Evolutionary conservation across 2,888 invertebrate genomes (phyloP).

Genomic region (Nezara viridula): DNA sequence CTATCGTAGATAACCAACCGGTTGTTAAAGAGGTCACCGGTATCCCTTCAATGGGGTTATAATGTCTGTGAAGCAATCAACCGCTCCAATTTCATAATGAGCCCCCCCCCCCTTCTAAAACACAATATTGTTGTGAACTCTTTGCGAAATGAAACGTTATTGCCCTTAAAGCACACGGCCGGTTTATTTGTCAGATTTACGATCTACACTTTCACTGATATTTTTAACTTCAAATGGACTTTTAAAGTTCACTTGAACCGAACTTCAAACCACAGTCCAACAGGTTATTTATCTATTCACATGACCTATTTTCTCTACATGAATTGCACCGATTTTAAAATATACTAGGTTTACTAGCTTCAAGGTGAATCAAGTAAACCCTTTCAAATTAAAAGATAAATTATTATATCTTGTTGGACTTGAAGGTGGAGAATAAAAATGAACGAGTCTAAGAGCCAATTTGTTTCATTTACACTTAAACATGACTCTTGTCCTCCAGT

Average conservation of each 20-base stretch:
- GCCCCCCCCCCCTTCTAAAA: background rate
- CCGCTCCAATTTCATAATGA: background rate
- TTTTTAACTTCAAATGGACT: background rate
- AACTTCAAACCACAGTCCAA: background rate
- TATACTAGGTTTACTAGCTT: too few species aligned
- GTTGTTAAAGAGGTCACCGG: background rate
- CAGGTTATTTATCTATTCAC: background rate
- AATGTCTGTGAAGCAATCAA: background rate
- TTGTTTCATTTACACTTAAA: too few species aligned
- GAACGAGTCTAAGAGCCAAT: too few species aligned
- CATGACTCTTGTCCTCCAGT: too few species aligned
- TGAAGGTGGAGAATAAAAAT: too few species aligned
- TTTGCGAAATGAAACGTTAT: background rate
- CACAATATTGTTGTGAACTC: background rate
- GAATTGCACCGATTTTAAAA: background rate
- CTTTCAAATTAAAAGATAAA: too few species aligned
- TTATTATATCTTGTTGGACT: too few species aligned
- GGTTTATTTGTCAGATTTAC: background rate
- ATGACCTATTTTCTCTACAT: background rate
- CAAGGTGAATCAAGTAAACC: too few species aligned
- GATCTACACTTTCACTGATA: background rate
- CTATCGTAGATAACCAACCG: background rate
- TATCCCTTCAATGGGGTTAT: background rate
- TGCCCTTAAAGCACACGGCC: background rate
- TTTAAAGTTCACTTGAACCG: slow-evolving; percentile 13